Percentiles rank a stretch among this genome's conserved stretches.
Evolutionary conservation across 2,797 vertebrate genomes (phyloP).

Genomic region (Okamejei kenojei): DNA sequence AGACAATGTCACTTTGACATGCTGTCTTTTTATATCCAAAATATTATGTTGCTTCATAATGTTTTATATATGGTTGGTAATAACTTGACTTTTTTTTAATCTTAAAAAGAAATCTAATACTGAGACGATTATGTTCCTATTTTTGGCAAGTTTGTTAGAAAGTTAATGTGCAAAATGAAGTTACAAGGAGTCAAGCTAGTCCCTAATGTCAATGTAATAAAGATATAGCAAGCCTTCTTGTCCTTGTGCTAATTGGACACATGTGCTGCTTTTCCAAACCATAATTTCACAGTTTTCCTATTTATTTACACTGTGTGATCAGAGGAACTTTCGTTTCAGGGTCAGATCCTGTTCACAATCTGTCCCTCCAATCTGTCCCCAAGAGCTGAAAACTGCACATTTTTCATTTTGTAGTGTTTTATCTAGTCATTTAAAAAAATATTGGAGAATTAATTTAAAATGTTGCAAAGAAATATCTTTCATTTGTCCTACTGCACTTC

Average conservation of each 20-base stretch:
- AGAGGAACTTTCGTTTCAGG: slow-evolving; percentile 27
- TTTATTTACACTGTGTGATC: slow-evolving; percentile 31
- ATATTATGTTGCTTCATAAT: background rate
- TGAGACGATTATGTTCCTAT: background rate
- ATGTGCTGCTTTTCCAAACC: background rate
- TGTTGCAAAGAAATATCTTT: slow-evolving; percentile 12
- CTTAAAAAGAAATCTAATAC: background rate
- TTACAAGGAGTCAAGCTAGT: background rate
- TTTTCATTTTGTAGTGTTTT: slow-evolving; percentile 12
- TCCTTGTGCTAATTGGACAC: slow-evolving; percentile 35
- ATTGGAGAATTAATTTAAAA: background rate
- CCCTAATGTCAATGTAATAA: slow-evolving; percentile 25
- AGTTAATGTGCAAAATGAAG: slow-evolving; percentile 1
- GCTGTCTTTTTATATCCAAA: background rate
- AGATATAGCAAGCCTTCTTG: slow-evolving; percentile 8
- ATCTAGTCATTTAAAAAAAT: background rate
- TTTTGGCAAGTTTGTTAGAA: background rate
- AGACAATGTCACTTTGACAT: background rate
- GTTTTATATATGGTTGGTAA: background rate
- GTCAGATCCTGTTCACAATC: slow-evolving; percentile 32
- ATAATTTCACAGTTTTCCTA: slow-evolving; percentile 35
- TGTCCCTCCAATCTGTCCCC: slow-evolving; percentile 14
- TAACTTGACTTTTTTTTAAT: background rate
- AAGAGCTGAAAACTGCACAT: background rate
- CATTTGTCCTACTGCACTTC: background rate